Evolutionary conservation across 1,140 invertebrate genomes (phyloP).

Genomic region (Drosophila kohkoa): DNA sequence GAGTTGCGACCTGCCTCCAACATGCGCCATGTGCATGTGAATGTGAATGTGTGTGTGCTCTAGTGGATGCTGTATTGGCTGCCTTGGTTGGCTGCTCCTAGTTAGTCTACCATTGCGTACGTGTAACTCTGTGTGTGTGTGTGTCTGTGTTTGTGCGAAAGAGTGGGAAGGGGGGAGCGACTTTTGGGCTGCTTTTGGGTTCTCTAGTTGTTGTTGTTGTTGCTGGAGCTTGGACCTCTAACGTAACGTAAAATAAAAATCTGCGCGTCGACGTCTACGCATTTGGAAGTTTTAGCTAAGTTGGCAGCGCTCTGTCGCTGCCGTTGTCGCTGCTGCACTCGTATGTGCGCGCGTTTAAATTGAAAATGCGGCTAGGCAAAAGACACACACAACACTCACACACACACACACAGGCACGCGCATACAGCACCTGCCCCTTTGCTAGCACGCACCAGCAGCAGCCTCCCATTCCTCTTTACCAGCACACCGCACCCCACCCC

Average conservation of each 20-base stretch:
- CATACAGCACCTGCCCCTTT: constrained; percentile 6
- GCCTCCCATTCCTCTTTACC: not conserved
- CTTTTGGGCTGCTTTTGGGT: not conserved
- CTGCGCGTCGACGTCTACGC: constrained; percentile 62
- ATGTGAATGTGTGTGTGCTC: not conserved
- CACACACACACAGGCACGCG: no score
- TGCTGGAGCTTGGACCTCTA: constrained; percentile 46
- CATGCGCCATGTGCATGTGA: constrained; percentile 20
- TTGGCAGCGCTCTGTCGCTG: constrained; percentile 50
- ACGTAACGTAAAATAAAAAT: constrained; percentile 50
- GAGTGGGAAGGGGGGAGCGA: not conserved
- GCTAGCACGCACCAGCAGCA: not conserved
- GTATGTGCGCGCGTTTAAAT: constrained; percentile 65
- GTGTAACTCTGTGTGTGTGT: not conserved
- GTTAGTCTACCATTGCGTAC: no score
- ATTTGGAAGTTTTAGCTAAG: constrained; percentile 78
- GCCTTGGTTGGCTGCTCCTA: no score
- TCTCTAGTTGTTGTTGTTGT: constrained; percentile 9
- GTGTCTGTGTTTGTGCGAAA: not conserved
- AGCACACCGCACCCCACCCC: no score
- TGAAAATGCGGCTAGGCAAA: constrained; percentile 67
- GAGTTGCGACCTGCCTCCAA: constrained; percentile 51
- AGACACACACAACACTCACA: constrained; percentile 9
- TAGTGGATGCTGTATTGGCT: not conserved
- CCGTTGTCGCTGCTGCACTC: constrained; percentile 26